Evolutionary conservation across 2,113 vertebrate genomes (phyloP), one percentile per base, ranked within the genome.

Genomic region (Xerus inauris): DNA sequence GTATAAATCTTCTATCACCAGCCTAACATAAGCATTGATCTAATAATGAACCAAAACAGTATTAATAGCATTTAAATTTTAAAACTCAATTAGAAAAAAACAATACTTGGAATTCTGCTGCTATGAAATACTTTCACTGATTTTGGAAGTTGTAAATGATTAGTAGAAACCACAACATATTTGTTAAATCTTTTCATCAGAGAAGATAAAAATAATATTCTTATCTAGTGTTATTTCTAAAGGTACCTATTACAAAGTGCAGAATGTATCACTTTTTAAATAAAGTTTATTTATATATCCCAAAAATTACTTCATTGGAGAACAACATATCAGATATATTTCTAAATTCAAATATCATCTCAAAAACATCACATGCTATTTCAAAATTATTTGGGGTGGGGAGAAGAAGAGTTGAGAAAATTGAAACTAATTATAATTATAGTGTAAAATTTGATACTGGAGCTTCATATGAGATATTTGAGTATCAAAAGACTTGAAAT

Each of bases 321-420:
- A 85, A 45, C 77, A 57, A 28, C 54, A 72, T 67, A 73, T 72
- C 73, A 94, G 65, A 89, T 76, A 38, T 40, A 92, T 89, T 87
- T 97, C 75, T 95, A 89, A 92, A 87, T 83, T 89, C 45, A 45
- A 94, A 72, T 79, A 32, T 87, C 40, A 45, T 79, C 59, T 75
- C 75, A 65, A n/a, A n/a, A 62, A 69, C 35, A 83, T 20, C 82
- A 16, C 11, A 24, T 86, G 62, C 35, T 64, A 64, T 94, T 97
- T 96, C 83, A 35, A 92, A 82, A 96, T 35, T 89, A 89, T 76
- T 89, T 73, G 59, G 87, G 30, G 42, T 91, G n/a, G 45, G 14
- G 38, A 72, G 42, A 35, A 10, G 47, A 92, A 73, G 20, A 86
- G 24, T 72, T 85, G 54, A 93, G 14, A 59, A 94, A 92, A 73